Evolutionary conservation across 2,797 vertebrate species (phyloP).

Genomic region (Pipistrellus kuhlii): DNA sequence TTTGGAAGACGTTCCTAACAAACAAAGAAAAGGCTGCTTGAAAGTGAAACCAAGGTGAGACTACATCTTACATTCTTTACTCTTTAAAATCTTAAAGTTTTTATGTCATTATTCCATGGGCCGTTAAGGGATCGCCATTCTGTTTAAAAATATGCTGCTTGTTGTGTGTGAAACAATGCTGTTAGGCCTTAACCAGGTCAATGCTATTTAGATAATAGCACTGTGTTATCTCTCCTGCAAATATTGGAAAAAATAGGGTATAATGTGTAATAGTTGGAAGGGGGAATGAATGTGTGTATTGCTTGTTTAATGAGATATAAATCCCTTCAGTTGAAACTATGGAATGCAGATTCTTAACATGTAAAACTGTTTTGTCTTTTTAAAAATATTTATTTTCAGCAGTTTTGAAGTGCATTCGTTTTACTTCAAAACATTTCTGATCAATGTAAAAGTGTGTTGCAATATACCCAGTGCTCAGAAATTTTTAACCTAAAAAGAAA

Average conservation of each 20-base stretch:
- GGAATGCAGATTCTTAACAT: not conserved
- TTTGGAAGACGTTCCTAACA: slow-evolving; percentile 87
- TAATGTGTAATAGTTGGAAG: not conserved
- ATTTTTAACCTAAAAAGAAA: not conserved
- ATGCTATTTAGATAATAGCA: not conserved
- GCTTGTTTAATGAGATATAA: slow-evolving; percentile 5
- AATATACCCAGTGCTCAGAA: slow-evolving; percentile 6
- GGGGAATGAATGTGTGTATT: not conserved
- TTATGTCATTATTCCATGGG: slow-evolving; percentile 50
- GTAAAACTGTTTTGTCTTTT: slow-evolving; percentile 19
- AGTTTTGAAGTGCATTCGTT: not conserved
- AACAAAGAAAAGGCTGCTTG: slow-evolving; percentile 94
- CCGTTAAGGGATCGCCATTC: slow-evolving; percentile 45
- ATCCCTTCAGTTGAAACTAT: not conserved
- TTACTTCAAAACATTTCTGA: slow-evolving; percentile 11
- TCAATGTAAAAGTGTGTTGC: slow-evolving; percentile 49
- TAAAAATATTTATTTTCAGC: slow-evolving; percentile 21
- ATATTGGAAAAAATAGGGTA: slow-evolving; percentile 12
- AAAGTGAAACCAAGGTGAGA: slow-evolving; percentile 92
- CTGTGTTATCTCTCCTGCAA: not conserved
- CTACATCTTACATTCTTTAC: slow-evolving; percentile 71
- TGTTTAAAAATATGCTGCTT: slow-evolving; percentile 25
- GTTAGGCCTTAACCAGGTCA: slow-evolving; percentile 27
- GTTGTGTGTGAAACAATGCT: not conserved
- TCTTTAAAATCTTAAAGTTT: slow-evolving; percentile 64